Percentiles rank a stretch among this genome's conserved stretches.
These are phyloP conservation scores for Spisula solida DNA, from an alignment of 2,888 invertebrate genomes.

Conservation along the genomic window DNA sequence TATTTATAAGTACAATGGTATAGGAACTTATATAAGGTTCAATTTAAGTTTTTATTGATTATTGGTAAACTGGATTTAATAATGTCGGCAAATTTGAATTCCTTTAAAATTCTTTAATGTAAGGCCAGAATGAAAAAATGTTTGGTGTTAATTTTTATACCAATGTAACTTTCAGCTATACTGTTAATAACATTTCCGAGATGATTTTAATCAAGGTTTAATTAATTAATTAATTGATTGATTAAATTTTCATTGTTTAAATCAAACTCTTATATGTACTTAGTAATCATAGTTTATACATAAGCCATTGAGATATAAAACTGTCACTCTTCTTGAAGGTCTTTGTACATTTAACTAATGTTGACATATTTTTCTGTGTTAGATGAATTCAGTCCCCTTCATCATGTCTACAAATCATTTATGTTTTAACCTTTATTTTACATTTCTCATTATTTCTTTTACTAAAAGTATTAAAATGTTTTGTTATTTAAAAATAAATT, in stretches of 20 bases:
- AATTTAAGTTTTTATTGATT: not conserved
- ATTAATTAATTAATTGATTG: too few species aligned
- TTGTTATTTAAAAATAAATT: constrained; percentile 30
- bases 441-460: constrained; percentile 33
- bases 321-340: not conserved
- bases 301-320: not conserved
- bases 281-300: too few species aligned
- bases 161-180: too few species aligned
- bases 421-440: constrained; percentile 3
- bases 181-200: too few species aligned
- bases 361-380: not conserved
- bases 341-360: not conserved
- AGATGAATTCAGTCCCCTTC: not conserved
- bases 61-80: not conserved
- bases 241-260: too few species aligned
- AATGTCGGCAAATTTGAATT: constrained; percentile 19
- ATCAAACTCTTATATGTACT: too few species aligned
- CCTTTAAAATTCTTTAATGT: not conserved
- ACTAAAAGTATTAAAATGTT: constrained; percentile 57
- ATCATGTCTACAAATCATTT: constrained; percentile 11
- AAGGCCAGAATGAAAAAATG: not conserved
- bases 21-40: not conserved
- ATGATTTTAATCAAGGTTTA: too few species aligned
- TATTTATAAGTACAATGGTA: not conserved
- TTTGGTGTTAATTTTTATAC: not conserved